Evolutionary conservation across 2,113 vertebrate genomes (phyloP), one percentile per base, ranked within the genome.

Genomic region (Oryzias woworae): DNA sequence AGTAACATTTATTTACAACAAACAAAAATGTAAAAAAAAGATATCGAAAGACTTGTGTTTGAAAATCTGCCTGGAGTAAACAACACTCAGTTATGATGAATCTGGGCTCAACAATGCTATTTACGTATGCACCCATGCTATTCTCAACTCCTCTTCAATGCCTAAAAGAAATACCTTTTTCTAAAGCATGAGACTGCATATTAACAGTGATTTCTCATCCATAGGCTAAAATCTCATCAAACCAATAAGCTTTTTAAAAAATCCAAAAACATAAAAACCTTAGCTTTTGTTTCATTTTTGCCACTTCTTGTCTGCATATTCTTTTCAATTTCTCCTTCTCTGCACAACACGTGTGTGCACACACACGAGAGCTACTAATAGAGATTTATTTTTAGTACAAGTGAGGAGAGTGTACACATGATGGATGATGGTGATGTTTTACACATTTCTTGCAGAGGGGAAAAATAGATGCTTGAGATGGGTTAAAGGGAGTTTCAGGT

Each of bases 361-460:
- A 63, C 69, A 63, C 56, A 86, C 78, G 77, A 81, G 83, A 70
- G 75, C 81, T 82, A 80, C 85, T 91, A 90, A 91, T 90, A 89
- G 84, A 76, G 31, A 78, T 80, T 83, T 91, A 92, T 92, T 92
- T 92, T 91, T 92, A 90, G 91, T 69, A 70, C 62, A 44, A 84
- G 76, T 66, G 77, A 67, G 82, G 72, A 76, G 81, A 61, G 83
- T 68, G 73, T 86, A 85, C 85, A 82, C 66, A 87, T 91, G 91
- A 92, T 87, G 79, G 88, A 91, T 91, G 84, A 62, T 68, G 79
- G 78, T 81, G 84, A 86, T 66, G 87, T 85, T 91, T 90, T 79
- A 85, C 81, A 82, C 79, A 71, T 89, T 78, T 75, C 46, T 71
- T 1, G 20, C 71, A 12, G 44, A 59, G 41, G 31, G 46, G 22